phyloP scores from a whole-genome alignment of 1,140 invertebrate genomes.

The Diprion similis region DNA sequence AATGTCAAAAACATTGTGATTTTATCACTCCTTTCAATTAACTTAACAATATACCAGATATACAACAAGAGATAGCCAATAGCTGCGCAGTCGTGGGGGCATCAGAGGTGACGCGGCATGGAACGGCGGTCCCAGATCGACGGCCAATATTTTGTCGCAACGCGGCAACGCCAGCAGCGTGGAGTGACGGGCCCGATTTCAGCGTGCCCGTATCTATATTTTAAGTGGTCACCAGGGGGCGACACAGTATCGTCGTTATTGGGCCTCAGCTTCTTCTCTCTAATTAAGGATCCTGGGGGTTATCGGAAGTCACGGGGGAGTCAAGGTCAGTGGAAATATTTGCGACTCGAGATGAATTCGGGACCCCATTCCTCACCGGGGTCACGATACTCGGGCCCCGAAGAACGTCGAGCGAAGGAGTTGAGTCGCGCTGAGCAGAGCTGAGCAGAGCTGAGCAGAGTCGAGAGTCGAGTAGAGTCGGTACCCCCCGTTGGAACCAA shows the following conservation, averaged over 20 bases:
- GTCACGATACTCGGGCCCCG: slow-evolving; percentile 38
- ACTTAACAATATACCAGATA: slow-evolving; percentile 52
- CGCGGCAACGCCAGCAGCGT: background rate
- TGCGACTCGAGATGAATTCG: slow-evolving; percentile 22
- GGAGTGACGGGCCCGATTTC: slow-evolving; percentile 5
- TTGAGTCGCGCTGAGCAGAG: slow-evolving; percentile 38
- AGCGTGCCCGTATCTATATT: too few relatives aligned
- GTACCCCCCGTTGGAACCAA: slow-evolving; percentile 46
- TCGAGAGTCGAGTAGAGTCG: slow-evolving; percentile 26
- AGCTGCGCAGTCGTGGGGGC: slow-evolving; percentile 27
- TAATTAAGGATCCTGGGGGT: too few relatives aligned
- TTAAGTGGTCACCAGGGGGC: too few relatives aligned
- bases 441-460: slow-evolving; percentile 24
- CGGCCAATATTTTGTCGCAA: slow-evolving; percentile 12
- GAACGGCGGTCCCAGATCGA: background rate
- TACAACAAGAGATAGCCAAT: slow-evolving; percentile 42
- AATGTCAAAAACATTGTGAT: slow-evolving; percentile 50
- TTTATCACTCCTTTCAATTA: slow-evolving; percentile 52
- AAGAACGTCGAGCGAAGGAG: slow-evolving; percentile 41
- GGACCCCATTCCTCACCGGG: slow-evolving; percentile 35
- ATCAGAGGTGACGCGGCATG: background rate
- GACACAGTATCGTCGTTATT: too few relatives aligned
- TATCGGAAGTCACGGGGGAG: background rate
- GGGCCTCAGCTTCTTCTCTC: too few relatives aligned
- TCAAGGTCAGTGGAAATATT: background rate